These are phyloP conservation scores for Sympetrum striolatum DNA, from an alignment of 2,888 invertebrate species.

Conservation along the genomic window DNA sequence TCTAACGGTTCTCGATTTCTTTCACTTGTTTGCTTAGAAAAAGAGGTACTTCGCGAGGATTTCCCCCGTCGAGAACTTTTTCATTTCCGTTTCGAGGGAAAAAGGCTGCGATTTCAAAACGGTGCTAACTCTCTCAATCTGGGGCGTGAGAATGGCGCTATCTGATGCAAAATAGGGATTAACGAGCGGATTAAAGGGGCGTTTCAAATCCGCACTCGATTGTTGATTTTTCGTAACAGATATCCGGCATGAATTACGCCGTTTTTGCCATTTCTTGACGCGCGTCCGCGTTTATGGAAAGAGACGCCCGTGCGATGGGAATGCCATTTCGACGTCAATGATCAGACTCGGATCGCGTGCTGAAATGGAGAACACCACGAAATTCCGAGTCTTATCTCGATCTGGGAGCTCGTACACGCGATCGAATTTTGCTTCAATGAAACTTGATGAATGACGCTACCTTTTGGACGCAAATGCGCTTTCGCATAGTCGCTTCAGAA, in stretches of 20 bases:
- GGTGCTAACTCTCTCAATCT: background rate
- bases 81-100: background rate
- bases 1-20: too few species aligned
- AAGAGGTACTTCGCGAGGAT: too few species aligned
- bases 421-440: too few species aligned
- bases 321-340: background rate
- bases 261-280: background rate
- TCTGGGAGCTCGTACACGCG: background rate
- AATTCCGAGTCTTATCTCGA: background rate
- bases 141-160: background rate
- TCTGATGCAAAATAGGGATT: constrained; percentile 1
- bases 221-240: constrained; percentile 21
- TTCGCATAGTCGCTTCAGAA: too few species aligned
- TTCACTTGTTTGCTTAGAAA: too few species aligned
- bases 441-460: too few species aligned
- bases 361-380: background rate
- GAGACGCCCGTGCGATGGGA: background rate
- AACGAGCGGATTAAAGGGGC: constrained; percentile 8
- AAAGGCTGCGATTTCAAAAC: too few species aligned
- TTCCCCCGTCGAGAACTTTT: too few species aligned
- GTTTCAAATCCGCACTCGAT: background rate
- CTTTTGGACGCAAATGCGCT: too few species aligned
- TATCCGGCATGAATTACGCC: background rate
- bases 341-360: background rate
- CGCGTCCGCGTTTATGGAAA: background rate